Base-by-base conservation (phyloP, 2,888 invertebrate species). In the Hirtodrosophila alboralis region DNA sequence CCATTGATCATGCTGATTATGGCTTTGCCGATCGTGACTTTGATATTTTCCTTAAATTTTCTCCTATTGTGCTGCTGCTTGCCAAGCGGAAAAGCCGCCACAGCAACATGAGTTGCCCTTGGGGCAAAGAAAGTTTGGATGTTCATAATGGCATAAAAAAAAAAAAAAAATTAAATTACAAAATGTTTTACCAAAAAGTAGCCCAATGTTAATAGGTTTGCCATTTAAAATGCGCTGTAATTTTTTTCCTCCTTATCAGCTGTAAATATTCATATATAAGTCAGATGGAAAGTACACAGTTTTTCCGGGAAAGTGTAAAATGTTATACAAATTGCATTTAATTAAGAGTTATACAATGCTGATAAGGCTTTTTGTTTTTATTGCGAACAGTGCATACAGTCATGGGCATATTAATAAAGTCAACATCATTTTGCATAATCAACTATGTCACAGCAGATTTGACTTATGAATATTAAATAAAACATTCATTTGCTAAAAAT, bases 1-100 rank as follows among this genome's bases (percentile, higher is more conserved):
- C 53, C 78, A 75, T 77, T 77, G 77, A 80, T 80, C 78, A 73
- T 51, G 73, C 73, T 65, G 78, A 80, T 80, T 78, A 74, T 75
- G 75, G 64, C 59, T 53, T 60, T 65, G 63, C 52, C 63, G 80
- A 73, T 81, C 80, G 80, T 81, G 80, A 83, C 80, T 83, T 65
- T 80, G 77, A 81, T 75, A 83, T 81, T 81, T 65, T 71, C 71
- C 59, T 61, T 68, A 64, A 81, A 83, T 80, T 83, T 83, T 77
- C 63, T 53, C 38, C 30, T 48, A 77, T 79, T 79, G 77, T 79
- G 52, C 36, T 27, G 8, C 21, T 16, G 21, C 10, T 28, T 14
- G 53, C 14, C 44, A 43, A 66, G 51, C 58, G 54, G 34, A 65
- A 67, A 58, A 65, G 40, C 56, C 28, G 44, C 44, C 34, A 14